Evolutionary conservation across 2,797 vertebrate genomes (phyloP).

Genomic region (Merluccius polli): DNA sequence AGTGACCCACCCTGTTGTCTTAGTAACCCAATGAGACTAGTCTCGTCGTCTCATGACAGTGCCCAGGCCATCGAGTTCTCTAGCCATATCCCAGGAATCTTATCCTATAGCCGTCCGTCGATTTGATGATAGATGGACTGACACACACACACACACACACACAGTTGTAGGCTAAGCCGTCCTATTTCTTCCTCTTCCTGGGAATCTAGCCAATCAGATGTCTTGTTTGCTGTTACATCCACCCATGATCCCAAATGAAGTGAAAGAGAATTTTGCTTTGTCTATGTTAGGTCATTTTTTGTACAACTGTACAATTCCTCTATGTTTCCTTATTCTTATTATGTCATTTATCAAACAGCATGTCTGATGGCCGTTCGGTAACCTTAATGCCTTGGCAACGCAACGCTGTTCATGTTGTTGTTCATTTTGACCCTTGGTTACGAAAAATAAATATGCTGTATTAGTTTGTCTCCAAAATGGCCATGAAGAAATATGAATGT

Average conservation of each 20-base stretch:
- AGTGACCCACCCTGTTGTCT: constrained; percentile 34
- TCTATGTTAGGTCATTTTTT: constrained; percentile 24
- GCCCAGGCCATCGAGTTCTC: constrained; percentile 43
- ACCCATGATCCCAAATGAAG: constrained; percentile 24
- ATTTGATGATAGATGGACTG: neutral
- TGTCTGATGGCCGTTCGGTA: neutral
- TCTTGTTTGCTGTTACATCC: constrained; percentile 31
- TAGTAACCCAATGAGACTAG: constrained; percentile 46
- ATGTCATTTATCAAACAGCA: neutral
- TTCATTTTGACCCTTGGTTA: neutral
- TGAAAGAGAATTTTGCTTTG: constrained; percentile 29
- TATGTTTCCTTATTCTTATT: neutral
- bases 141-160: constrained; percentile 11
- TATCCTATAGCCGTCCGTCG: constrained; percentile 4
- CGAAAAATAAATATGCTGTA: neutral
- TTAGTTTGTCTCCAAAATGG: neutral
- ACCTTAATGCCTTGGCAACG: neutral
- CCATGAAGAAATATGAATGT: neutral
- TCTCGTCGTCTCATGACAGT: constrained; percentile 48
- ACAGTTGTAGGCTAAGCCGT: constrained; percentile 43
- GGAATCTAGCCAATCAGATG: constrained; percentile 29
- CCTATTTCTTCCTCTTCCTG: constrained; percentile 29
- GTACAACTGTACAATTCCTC: neutral
- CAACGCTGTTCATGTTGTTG: neutral
- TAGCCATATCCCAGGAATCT: constrained; percentile 37